A percentile compares a stretch with the other conserved stretches of the same genome.
Conservation (phyloP, 2,113 vertebrate species). For the Apteryx owenii region DNA sequence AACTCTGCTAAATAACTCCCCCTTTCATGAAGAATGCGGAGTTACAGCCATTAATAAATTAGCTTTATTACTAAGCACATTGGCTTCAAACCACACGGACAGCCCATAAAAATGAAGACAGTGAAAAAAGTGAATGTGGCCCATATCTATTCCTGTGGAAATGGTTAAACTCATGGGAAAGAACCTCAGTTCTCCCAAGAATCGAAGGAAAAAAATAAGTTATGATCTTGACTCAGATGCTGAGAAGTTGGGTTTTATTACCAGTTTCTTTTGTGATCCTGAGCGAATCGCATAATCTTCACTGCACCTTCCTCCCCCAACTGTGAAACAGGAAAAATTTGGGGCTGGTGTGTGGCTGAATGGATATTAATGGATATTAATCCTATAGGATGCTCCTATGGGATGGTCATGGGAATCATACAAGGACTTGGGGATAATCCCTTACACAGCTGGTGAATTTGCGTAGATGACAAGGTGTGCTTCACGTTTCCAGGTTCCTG, state of each 20-base stretch:
- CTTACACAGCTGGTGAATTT: rapidly evolving
- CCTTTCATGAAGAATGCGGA: background rate
- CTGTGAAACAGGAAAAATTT: background rate
- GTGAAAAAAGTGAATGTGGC: rapidly evolving
- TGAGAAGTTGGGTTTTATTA: background rate
- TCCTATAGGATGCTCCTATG: background rate
- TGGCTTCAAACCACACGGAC: background rate
- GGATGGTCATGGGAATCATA: background rate
- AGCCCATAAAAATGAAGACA: background rate
- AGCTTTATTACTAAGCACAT: background rate
- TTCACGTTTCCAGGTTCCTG: background rate
- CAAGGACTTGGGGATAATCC: background rate
- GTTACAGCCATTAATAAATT: background rate
- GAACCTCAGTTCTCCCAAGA: background rate
- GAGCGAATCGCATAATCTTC: background rate
- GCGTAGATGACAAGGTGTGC: background rate
- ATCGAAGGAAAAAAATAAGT: background rate
- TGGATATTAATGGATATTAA: background rate
- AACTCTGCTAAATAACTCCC: background rate
- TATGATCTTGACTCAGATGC: background rate
- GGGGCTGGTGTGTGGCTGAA: background rate
- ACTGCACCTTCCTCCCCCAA: background rate
- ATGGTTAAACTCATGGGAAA: background rate
- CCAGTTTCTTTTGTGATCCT: background rate
- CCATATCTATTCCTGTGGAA: background rate